Evolutionary conservation across 2,113 vertebrate genomes (phyloP).

Genomic region (Dasypus novemcinctus): DNA sequence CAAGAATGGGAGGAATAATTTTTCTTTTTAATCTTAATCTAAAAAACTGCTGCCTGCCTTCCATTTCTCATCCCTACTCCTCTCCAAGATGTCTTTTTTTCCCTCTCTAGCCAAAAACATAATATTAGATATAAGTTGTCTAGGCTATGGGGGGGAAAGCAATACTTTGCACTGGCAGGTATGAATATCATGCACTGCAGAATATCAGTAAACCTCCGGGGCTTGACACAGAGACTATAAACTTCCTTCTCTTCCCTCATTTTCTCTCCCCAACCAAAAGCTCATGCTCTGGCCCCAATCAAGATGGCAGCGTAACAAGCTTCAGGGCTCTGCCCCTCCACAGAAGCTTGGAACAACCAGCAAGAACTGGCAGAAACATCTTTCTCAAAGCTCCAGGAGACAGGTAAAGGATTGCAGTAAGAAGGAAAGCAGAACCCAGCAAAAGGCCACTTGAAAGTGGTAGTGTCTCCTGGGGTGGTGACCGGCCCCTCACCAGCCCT

Average conservation of each 20-base stretch:
- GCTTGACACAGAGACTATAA: neutral
- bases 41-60: neutral
- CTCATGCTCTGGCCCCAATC: neutral
- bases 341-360: too few relatives aligned
- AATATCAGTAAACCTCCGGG: neutral
- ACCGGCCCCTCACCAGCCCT: too few relatives aligned
- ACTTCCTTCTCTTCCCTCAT: neutral
- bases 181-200: neutral
- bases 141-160: neutral
- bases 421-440: too few relatives aligned
- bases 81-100: neutral
- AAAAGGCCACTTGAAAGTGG: too few relatives aligned
- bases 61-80: neutral
- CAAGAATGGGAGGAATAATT: too few relatives aligned
- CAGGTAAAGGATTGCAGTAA: too few relatives aligned
- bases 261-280: neutral
- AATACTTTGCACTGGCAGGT: neutral
- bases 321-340: too few relatives aligned
- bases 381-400: too few relatives aligned
- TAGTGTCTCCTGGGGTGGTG: too few relatives aligned
- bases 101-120: neutral
- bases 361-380: too few relatives aligned
- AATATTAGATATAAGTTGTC: neutral
- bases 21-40: too few relatives aligned
- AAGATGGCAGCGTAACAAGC: too few relatives aligned